Base-by-base conservation (phyloP, 2,888 invertebrate genomes). In the Falcaria lacertinaria region DNA sequence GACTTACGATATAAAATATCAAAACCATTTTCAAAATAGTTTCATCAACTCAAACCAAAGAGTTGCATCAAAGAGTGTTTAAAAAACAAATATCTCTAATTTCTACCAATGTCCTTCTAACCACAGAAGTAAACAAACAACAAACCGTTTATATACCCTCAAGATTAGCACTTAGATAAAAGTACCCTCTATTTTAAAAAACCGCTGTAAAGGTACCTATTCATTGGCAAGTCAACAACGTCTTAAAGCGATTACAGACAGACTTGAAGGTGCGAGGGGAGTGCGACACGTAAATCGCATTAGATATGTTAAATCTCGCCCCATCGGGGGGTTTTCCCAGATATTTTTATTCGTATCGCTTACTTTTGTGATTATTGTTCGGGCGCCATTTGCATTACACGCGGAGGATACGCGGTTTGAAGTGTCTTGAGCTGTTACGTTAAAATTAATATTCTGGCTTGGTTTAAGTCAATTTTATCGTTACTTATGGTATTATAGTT, bases 271-370 rank as follows among this genome's bases (percentile, higher is more conserved):
- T 74, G 77, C 65, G 68, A 60, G 69, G 73, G 75, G 74, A 74
- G 68, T 64, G 53, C 67, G 69, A 88, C 88, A 88, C 86, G 88
- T 76, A 88, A 88, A 88, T 78, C 87, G 87, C 88, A 88, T 88
- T 88, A 88, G 84, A 71, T 86, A 87, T 87, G 88, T 86, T 87
- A 88, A 88, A 86, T 81, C 82, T 64, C 69, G 64, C 71, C 68
- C 77, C 79, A 60, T 60, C 55, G 68, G 76, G 76, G 68, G 64
- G 72, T 76, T 74, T 77, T 75, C 66, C 62, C 72, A 66, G 79
- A 73, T 79, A 83, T 85, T 86, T 87, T 86, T 85, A 86, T 86
- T 79, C 86, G 86, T 88, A 88, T 87, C 88, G 80, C 84, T 88
- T 86, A 86, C 87, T 82, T 84, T 83, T 70, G 72, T 74, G 86